Evolutionary conservation across 2,888 invertebrate genomes (phyloP), one percentile per base, ranked within the genome.

Genomic region (Dioctria rufipes): DNA sequence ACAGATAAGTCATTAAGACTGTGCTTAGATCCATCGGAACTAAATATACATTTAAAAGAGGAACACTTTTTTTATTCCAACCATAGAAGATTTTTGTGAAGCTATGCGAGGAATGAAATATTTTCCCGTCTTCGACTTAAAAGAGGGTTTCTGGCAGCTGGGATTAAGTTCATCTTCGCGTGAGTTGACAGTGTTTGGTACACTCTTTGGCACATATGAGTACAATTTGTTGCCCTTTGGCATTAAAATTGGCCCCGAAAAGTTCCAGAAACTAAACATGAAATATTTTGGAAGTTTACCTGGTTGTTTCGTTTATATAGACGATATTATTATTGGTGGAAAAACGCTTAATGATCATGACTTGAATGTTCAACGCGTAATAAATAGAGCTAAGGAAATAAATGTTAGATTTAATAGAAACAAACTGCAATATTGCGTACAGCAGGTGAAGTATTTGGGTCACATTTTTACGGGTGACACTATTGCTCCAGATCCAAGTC

Each of bases 51-150:
- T 5, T 42, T 4, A 54, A 65, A 46, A 58, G 78, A 79, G 49
- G 54, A 51, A 66, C 81, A 65, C 9, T 40, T 9, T 65, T n/a
- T 39, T 79, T 49, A 81, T 82, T 49, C 82, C 82, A 63, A 78
- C 85, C 71, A n/a, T 85, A 40, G 84, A 85, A 13, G 84, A 85
- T 51, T 37, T 25, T 25, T 25, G 25, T 25, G 25, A 25, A 25
- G 25, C 25, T 2, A 25, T 25, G 25, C 25, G 25, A 25, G 25
- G 25, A 25, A 25, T 25, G 25, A 25, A 25, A 25, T 25, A 25
- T 25, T 25, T 25, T 25, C 2, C 51, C 2, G 71, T 67, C 11
- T 37, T 63, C 37, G 42, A 67, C 46, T 42, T 67, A 11, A 67
- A 67, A 46, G 67, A 71, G 11, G 75, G 82, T 80, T 43, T 80